Evolutionary conservation across 2,888 invertebrate genomes (phyloP).

Genomic region (Mimas tiliae): DNA sequence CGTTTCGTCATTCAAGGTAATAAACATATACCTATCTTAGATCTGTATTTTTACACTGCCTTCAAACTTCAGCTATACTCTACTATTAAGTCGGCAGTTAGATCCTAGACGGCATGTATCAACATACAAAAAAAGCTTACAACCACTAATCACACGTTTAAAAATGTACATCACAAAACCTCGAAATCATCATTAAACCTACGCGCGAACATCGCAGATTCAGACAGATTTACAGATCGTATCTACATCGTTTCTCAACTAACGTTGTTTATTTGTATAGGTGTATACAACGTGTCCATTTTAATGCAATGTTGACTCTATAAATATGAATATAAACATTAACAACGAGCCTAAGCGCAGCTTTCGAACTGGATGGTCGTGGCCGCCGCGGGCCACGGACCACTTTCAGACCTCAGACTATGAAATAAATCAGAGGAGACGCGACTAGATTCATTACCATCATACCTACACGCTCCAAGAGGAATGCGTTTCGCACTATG

Average conservation of each 20-base stretch:
- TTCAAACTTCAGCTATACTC: too few species aligned
- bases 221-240: constrained; percentile 22
- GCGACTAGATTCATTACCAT: constrained; percentile 23
- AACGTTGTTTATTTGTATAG: constrained; percentile 14
- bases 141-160: not conserved
- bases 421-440: constrained; percentile 54
- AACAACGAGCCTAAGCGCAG: constrained; percentile 36
- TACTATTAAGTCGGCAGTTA: too few species aligned
- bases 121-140: not conserved
- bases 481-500: constrained; percentile 22
- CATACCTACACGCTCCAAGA: constrained; percentile 11
- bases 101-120: too few species aligned
- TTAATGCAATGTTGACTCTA: constrained; percentile 27
- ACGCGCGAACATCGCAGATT: constrained; percentile 4
- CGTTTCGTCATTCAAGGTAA: too few species aligned
- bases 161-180: not conserved
- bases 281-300: constrained; percentile 18
- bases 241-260: constrained; percentile 19
- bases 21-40: too few species aligned
- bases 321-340: constrained; percentile 27
- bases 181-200: constrained; percentile 10
- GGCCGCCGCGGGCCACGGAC: constrained; percentile 64
- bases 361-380: constrained; percentile 65
- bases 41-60: too few species aligned
- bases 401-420: constrained; percentile 59